Percentiles rank a stretch among this genome's conserved stretches.
Conservation (phyloP, 2,888 invertebrate species). For the Hypercompe scribonia region DNA sequence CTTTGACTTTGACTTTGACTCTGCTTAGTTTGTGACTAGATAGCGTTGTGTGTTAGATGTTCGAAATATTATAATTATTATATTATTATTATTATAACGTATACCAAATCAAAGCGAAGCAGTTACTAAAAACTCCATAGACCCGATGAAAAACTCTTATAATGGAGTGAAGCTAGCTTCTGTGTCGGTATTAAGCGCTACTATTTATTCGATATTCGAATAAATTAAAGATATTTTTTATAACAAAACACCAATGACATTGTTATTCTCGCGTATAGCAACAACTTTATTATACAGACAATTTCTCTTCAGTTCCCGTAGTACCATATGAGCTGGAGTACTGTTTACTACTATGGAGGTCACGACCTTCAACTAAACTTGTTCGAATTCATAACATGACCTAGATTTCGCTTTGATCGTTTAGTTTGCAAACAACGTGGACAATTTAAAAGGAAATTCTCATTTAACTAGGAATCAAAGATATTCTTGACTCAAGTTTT, state of each 20-base stretch:
- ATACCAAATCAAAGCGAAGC: too few species aligned
- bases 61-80: too few species aligned
- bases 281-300: background rate
- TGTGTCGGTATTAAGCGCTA: too few species aligned
- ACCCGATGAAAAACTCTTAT: too few species aligned
- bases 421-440: background rate
- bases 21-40: too few species aligned
- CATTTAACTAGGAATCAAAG: background rate
- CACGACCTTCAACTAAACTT: conserved; percentile 12
- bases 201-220: too few species aligned
- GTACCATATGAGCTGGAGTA: background rate
- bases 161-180: too few species aligned
- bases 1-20: too few species aligned
- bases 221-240: background rate
- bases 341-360: conserved; percentile 6
- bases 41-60: too few species aligned
- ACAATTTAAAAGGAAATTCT: background rate
- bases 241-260: background rate
- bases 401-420: conserved; percentile 5
- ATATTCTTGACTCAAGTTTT: background rate
- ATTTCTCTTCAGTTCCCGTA: background rate
- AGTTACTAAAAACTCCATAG: too few species aligned
- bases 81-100: too few species aligned
- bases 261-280: background rate
- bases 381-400: conserved; percentile 11